phyloP scores from a whole-genome alignment of 2,888 invertebrate genomes.

The Steinernema carpocapsae region DNA sequence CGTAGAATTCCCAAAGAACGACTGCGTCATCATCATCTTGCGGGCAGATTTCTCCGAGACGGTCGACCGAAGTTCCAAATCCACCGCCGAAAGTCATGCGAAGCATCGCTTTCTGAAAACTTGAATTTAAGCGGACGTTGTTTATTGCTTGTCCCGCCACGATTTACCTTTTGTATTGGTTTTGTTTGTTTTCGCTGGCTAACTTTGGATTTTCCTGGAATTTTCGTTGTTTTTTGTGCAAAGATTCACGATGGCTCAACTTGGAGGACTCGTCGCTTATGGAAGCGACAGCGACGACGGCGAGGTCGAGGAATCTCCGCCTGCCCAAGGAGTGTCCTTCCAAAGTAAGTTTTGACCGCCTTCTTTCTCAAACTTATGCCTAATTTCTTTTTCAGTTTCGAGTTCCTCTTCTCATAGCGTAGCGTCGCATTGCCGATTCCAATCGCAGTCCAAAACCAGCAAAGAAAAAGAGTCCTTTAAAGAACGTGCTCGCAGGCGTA shows the following conservation, averaged over 20 bases:
- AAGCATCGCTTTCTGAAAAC: no score
- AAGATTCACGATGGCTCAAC: no score
- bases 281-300: constrained; percentile 43
- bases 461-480: constrained; percentile 3
- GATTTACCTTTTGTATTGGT: no score
- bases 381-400: constrained; percentile 6
- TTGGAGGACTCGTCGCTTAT: constrained; percentile 35
- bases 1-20: constrained; percentile 24
- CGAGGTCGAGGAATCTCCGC: constrained; percentile 24
- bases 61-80: no score
- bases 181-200: no score
- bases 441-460: not conserved
- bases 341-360: not conserved
- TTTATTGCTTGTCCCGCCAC: no score
- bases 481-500: constrained; percentile 11
- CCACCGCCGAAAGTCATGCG: no score
- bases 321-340: not conserved
- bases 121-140: no score
- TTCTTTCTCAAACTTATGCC: not conserved
- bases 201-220: no score
- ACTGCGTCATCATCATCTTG: constrained; percentile 27
- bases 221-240: no score
- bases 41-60: not conserved
- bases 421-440: not conserved
- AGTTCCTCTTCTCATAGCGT: not conserved